Percentiles rank a stretch among this genome's conserved stretches.
These are phyloP conservation scores for Scaeva pyrastri DNA, from an alignment of 2,888 invertebrate genomes.

Conservation along the genomic window DNA sequence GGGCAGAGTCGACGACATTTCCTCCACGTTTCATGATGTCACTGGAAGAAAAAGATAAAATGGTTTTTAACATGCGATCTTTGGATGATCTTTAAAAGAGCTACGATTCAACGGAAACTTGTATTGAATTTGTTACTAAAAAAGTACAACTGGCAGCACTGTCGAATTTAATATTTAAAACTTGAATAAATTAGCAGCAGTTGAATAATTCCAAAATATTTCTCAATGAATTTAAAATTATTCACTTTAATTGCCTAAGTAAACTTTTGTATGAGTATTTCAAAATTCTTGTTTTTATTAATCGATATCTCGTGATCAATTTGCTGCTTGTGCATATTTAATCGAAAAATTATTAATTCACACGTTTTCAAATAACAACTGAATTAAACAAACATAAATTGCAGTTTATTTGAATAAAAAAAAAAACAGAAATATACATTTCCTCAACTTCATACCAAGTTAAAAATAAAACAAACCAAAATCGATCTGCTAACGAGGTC, in stretches of 20 bases:
- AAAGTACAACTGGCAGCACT: too few species aligned
- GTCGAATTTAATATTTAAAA: too few species aligned
- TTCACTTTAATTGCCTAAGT: not conserved
- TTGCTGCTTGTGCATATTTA: not conserved
- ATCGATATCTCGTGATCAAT: not conserved
- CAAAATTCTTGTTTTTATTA: not conserved
- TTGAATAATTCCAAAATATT: too few species aligned
- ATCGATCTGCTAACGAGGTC: not conserved
- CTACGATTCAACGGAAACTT: too few species aligned
- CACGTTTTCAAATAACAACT: slow-evolving; percentile 16
- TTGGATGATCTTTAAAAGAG: not conserved
- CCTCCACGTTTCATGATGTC: slow-evolving; percentile 84
- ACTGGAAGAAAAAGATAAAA: slow-evolving; percentile 72
- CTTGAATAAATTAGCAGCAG: too few species aligned
- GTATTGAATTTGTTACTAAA: too few species aligned
- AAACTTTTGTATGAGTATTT: not conserved
- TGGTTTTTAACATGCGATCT: too few species aligned
- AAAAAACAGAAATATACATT: not conserved
- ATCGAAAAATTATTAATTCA: not conserved
- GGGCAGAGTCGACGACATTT: slow-evolving; percentile 92
- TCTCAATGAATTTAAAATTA: too few species aligned
- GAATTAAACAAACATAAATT: not conserved
- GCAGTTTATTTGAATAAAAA: not conserved
- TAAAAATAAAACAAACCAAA: not conserved
- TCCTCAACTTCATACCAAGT: not conserved